These are phyloP conservation scores for Pampus argenteus DNA, from an alignment of 2,797 vertebrate genomes.

Conservation along the genomic window DNA sequence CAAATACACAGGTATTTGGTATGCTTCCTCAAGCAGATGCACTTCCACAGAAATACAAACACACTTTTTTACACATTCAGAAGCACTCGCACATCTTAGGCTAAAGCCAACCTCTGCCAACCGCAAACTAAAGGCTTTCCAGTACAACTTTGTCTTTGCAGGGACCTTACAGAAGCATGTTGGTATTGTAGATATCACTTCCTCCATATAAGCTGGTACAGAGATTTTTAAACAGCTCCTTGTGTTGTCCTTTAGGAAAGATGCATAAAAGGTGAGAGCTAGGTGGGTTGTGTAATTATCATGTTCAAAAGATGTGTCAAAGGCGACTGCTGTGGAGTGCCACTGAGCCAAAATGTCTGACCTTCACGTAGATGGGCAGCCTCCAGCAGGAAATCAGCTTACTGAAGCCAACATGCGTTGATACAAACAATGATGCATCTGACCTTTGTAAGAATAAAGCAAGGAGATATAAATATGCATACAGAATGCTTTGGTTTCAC, in stretches of 20 bases:
- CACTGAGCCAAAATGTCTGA: slow-evolving; percentile 23
- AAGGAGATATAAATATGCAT: slow-evolving; percentile 8
- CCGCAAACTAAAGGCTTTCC: background rate
- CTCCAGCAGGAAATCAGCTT: slow-evolving; percentile 18
- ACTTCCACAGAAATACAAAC: slow-evolving; percentile 36
- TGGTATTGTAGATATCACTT: background rate
- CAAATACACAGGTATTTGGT: slow-evolving; percentile 15
- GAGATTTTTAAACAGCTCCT: background rate
- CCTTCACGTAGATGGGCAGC: slow-evolving; percentile 28
- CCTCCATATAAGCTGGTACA: background rate
- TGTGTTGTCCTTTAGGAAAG: background rate
- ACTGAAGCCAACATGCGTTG: slow-evolving; percentile 16
- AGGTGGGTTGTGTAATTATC: background rate
- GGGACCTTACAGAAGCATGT: background rate
- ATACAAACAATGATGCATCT: slow-evolving; percentile 32
- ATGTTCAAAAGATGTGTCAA: background rate
- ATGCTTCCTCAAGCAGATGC: slow-evolving; percentile 31
- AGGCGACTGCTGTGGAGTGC: slow-evolving; percentile 6
- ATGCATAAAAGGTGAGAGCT: background rate
- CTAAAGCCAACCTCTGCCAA: slow-evolving; percentile 4
- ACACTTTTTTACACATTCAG: background rate
- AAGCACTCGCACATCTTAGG: slow-evolving; percentile 2
- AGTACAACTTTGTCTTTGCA: background rate
- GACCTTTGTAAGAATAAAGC: slow-evolving; percentile 29
- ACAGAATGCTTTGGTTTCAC: slow-evolving; percentile 18